Base-by-base conservation (phyloP, 35 echinoderm and acorn worm species). In the Anneissia japonica region DNA sequence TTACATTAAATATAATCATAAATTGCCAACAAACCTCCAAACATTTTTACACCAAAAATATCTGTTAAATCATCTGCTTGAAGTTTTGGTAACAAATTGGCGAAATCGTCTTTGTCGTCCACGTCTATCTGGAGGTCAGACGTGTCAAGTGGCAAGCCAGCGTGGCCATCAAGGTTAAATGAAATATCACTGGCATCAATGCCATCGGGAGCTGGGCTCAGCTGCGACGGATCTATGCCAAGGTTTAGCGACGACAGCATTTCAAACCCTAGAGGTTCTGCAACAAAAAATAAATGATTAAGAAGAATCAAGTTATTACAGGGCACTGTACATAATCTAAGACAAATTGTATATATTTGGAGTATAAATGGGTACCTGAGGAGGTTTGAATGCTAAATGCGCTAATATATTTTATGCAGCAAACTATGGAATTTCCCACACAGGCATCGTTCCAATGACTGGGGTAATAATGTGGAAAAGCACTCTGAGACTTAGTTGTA, bases 71-170 rank as follows among this genome's bases (percentile, higher is more conserved):
- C 93, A 83, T 81, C 79, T 7, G 51, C 51, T 23, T 75, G 84
- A 31, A 94, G 55, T 46, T 90, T 97, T 26, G 92, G 96, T 38
- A 94, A 46, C 41, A 94, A 41, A 75, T 93, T 87, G 19, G 92
- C 91, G 9, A 94, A 45, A 83, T 93, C 91, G 12, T 34, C 37
- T 40, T 30, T 81, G 38, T 39, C 79, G 30, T 81, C 79, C 0
- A 35, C 79, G 40, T 81, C 79, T 26, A 81, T 81, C 14, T 81
- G 79, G 9, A 81, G 79, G 36, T 81, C 79, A 17, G 79, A 38
- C 10, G 79, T 36, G 37, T 81, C 79, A 9, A 81, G 5, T 2
- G 34, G 32, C 30, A 81, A 39, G 2, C 38, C 79, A 81, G 38
- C 35, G 31, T 81, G 35, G 23, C 4, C 38, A 40, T 81, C 79